Base-by-base conservation (phyloP, 2,113 vertebrate species). In the Charina bottae region DNA sequence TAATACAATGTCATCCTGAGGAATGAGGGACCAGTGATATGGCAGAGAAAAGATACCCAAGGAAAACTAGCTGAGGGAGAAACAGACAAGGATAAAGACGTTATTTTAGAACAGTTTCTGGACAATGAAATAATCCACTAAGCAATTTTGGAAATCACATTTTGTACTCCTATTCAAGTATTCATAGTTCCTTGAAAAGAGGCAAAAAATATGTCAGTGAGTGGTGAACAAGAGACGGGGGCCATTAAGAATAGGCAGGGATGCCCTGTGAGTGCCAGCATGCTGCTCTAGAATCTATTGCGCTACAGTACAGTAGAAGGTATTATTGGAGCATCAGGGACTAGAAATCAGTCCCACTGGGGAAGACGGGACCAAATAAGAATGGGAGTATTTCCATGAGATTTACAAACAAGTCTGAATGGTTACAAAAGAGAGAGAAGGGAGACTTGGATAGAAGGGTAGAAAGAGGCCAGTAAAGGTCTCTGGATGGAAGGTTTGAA, bases 1-100 rank as follows among this genome's bases (percentile, higher is more conserved):
- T 13, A 21, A 90, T 12, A 12, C 0, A 83, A 4, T 33, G 49
- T 42, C 13, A 60, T 84, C 42, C 33, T 10, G 6, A 91, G 60
- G 46, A 90, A 54, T 24, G 37, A 60, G 26, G 7, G 2, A 24
- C 21, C 28, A 21, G 15, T 78, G 62, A 24, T 24, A 55, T n/a
- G 94, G 95, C 83, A 12, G 89, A 49, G 89, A 42, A 59, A 88
- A 42, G 2, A 42, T 53, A 49, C 17, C 56, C 26, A 86, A 87
- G 19, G 78, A 42, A 54, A 86, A 17, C 6, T 26, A 55, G 33
- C 17, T 49, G 49, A 92, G n/a, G 7, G 23, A 26, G 12, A 55
- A 37, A 55, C n/a, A 37, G 55, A 24, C 26, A 58, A 1, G 21
- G 59, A 55, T 9, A 84, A 28, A 60, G 17, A 15, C 15, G 12